These are phyloP conservation scores for Hypocryptadius cinnamomeus DNA, from an alignment of 2,113 vertebrate species.

Conservation along the genomic window DNA sequence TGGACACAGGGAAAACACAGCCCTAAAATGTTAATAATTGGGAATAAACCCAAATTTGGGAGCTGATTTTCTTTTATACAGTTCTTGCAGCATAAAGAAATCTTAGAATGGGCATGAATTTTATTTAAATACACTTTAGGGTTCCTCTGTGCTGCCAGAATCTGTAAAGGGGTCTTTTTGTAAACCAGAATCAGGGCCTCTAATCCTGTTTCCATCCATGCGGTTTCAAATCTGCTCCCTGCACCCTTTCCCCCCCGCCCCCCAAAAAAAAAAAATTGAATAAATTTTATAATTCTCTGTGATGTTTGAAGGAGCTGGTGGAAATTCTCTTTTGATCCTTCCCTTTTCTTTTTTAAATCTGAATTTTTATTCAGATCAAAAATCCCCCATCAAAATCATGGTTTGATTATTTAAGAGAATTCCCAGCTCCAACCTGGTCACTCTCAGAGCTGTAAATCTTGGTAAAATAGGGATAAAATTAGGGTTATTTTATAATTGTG, in stretches of 20 bases:
- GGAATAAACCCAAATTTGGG: not conserved
- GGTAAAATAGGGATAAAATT: conserved; percentile 83
- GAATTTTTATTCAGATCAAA: no score
- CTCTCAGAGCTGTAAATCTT: conserved; percentile 80
- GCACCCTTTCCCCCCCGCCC: not conserved
- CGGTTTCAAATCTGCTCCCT: not conserved
- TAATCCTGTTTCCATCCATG: accelerated
- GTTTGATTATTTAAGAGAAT: not conserved
- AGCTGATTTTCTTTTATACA: no score
- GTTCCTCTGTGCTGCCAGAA: no score
- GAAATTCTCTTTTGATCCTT: not conserved
- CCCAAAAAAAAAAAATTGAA: not conserved
- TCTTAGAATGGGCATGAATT: no score
- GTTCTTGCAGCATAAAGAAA: no score
- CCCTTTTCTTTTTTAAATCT: not conserved
- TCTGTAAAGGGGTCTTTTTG: no score
- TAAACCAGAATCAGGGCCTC: no score
- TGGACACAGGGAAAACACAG: accelerated
- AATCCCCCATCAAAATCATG: not conserved
- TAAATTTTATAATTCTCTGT: not conserved
- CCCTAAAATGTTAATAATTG: not conserved
- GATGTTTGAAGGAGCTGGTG: not conserved
- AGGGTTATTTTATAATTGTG: conserved; percentile 73
- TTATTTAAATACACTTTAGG: no score
- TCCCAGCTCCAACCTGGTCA: not conserved